These are phyloP conservation scores for Aphelocoma californica DNA, from an alignment of 2,797 vertebrate species.

Conservation along the genomic window DNA sequence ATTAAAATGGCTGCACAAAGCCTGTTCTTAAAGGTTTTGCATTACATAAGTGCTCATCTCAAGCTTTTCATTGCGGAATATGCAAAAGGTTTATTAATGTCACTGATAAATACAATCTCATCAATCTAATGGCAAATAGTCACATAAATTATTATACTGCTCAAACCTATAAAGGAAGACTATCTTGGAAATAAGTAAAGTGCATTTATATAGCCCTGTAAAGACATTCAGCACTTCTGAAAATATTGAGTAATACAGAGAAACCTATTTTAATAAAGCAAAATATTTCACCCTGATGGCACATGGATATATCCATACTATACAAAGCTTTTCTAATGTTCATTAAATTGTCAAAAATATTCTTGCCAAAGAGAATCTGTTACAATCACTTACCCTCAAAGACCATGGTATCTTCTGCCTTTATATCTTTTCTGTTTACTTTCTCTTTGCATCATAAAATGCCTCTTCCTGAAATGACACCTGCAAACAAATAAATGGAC, in stretches of 20 bases:
- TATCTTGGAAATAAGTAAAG: conserved; percentile 63
- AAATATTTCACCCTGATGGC: conserved; percentile 50
- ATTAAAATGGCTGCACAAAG: conserved; percentile 8
- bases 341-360: conserved; percentile 62
- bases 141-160: conserved; percentile 45
- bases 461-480: conserved; percentile 1
- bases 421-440: conserved; percentile 42
- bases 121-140: conserved; percentile 17
- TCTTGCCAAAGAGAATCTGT: conserved; percentile 48
- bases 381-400: conserved; percentile 39
- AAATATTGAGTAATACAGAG: conserved; percentile 38
- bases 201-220: conserved; percentile 45
- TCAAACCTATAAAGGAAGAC: conserved; percentile 65
- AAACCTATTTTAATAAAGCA: conserved; percentile 63
- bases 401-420: conserved; percentile 29
- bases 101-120: conserved; percentile 31
- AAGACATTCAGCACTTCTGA: conserved; percentile 38
- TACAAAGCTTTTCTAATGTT: conserved; percentile 39
- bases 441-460: conserved; percentile 46
- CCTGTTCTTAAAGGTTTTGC: not conserved
- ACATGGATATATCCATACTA: conserved; percentile 55
- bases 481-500: conserved; percentile 45
- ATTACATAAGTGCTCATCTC: conserved; percentile 8
- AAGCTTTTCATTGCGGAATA: not conserved
- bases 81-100: not conserved